Evolutionary conservation across 2,797 vertebrate species (phyloP), one percentile per base, ranked within the genome.

Genomic region (Tapera naevia): DNA sequence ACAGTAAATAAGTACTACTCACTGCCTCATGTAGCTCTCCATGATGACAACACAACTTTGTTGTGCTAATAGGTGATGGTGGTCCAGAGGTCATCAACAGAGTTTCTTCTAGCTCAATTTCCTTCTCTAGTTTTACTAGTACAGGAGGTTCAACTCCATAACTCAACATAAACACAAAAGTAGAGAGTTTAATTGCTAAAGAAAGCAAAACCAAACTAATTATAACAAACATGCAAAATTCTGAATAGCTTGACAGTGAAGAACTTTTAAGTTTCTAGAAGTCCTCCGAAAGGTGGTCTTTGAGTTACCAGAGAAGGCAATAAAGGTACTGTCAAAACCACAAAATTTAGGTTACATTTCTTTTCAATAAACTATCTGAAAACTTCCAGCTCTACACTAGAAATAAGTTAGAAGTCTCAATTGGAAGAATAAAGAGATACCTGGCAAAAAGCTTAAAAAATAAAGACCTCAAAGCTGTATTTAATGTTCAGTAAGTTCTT

Each of bases 101-200:
- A 1, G 98, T 99, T 96, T 99, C 99, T 97, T 99, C 99, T 89
- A 99, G 94, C 86, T 99, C 99, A 39, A 99, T 99, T 98, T 99
- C 99, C 91, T 99, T 99, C 98, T 99, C 99, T 91, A 99, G 97
- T 97, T 99, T 99, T 93, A 99, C 98, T 92, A 99, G 96, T 8
- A 99, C 98, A 7, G 99, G 99, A 89, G 99, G 99, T 91, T 99
- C 99, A 95, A 99, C 98, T 3, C 99, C 99, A 33, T 99, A 99
- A 89, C 99, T 99, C 94, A 92, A 96, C 91, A 88, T 9, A 82
- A 97, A 90, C 35, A 80, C 9, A 72, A 17, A 89, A 90, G 86
- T 6, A 84, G 50, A 76, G 35, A 64, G 24, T 80, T 95, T 85
- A 87, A 82, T 39, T 73, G 54, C 23, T 69, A 50, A 82, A 57